phyloP scores from a whole-genome alignment of 1,140 invertebrate genomes.

The Bombus superbus region DNA sequence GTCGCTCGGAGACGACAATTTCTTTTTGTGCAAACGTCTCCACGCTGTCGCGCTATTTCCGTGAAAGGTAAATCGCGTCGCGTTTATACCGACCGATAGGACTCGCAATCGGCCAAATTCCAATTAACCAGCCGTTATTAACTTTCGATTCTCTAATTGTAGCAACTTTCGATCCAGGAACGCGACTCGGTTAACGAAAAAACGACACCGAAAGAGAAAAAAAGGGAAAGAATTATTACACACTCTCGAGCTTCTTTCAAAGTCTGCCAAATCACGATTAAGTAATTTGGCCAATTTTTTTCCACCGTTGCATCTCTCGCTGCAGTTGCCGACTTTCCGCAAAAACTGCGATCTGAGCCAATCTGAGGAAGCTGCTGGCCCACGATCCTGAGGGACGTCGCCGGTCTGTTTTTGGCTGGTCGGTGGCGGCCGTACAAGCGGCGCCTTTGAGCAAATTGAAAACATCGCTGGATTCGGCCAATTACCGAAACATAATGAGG shows the following conservation, averaged over 20 bases:
- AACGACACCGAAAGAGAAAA: neutral
- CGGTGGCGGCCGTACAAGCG: slow-evolving; percentile 62
- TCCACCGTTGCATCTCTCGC: no score
- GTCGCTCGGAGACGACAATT: no score
- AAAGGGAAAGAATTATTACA: neutral
- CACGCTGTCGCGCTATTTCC: no score
- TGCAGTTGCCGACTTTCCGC: neutral
- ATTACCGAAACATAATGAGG: slow-evolving; percentile 78
- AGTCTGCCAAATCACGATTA: neutral
- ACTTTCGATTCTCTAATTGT: neutral
- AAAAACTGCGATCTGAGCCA: neutral
- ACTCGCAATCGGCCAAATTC: no score
- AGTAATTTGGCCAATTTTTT: neutral
- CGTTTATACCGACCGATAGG: no score
- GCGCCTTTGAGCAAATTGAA: slow-evolving; percentile 79
- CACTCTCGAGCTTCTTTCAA: neutral
- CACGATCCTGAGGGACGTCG: neutral
- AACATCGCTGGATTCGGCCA: slow-evolving; percentile 78
- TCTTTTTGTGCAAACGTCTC: no score
- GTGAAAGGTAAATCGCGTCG: no score
- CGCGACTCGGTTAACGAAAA: no score
- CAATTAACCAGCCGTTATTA: no score
- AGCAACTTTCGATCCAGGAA: neutral
- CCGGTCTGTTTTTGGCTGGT: neutral
- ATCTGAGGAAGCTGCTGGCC: neutral